Base-by-base conservation (phyloP, 2,888 invertebrate genomes). In the Thyatira batis region DNA sequence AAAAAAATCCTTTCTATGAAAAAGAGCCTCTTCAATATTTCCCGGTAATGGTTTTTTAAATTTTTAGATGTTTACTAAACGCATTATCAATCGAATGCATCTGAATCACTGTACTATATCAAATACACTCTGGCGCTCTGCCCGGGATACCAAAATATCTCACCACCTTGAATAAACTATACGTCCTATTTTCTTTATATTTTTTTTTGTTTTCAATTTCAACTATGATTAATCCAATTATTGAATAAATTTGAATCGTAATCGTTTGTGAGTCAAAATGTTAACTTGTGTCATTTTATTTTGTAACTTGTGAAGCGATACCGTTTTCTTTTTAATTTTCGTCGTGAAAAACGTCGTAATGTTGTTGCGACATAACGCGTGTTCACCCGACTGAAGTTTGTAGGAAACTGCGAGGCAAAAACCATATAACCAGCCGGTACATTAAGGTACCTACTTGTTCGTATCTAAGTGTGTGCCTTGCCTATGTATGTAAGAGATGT, bases 111-210 rank as follows among this genome's bases (percentile, higher is more conserved):
- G 58, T 69, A 65, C 57, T 70, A 67, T 61, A 66, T 57, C 69
- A 67, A 63, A 71, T 74, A 72, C 73, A 67, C 62, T 73, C 69
- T 90, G 91, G 91, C 90, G 61, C 53, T 59, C 57, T 84, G 89
- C 91, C 91, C 84, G 78, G 60, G 23, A 61, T 78, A 87, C 86
- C 67, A 80, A 83, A 89, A 89, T 90, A 88, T 78, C 79, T 63
- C 76, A 76, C 73, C 71, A 73, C 84, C 85, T 85, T 84, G 82
- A 78, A 74, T 76, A 67, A 65, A 63, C 57, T 61, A 55, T 54
- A 67, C 66, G 73, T 65, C 60, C 63, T 68, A 71, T 63, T 68
- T 67, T 49, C 46, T 58, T 30, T 53, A 51, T 30, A 25, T 10
- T 28, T 44, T 52, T 49, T 23, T 33, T 44, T 45, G 21, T 30